Conservation (phyloP, 1,140 invertebrate species). For the Tetramorium simillimum region DNA sequence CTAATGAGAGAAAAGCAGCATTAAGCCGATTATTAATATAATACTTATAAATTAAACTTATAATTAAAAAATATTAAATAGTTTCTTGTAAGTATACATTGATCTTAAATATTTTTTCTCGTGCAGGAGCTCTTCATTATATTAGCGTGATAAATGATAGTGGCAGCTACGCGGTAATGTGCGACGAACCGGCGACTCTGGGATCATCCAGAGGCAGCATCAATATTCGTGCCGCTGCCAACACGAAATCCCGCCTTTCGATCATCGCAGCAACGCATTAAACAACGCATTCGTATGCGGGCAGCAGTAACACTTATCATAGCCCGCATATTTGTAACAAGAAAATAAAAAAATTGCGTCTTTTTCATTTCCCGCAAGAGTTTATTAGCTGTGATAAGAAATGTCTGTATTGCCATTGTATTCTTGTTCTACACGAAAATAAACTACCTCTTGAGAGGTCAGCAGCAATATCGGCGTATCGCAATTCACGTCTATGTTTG, state of each 20-base stretch:
- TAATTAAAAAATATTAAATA: background rate
- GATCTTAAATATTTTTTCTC: constrained; percentile 29
- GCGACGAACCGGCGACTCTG: constrained; percentile 76
- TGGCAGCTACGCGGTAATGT: constrained; percentile 80
- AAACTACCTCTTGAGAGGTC: background rate
- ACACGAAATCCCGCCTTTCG: constrained; percentile 74
- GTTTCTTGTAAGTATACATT: background rate
- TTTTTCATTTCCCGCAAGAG: background rate
- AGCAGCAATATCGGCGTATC: background rate
- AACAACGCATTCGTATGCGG: background rate
- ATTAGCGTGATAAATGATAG: constrained; percentile 75
- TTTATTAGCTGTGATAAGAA: constrained; percentile 22
- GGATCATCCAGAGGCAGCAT: constrained; percentile 76
- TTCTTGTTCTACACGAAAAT: constrained; percentile 21
- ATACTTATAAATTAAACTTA: background rate
- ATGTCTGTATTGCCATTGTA: background rate
- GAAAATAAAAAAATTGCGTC: background rate
- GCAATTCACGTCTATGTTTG: background rate
- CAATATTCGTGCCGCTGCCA: constrained; percentile 76
- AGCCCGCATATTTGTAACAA: background rate
- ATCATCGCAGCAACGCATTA: constrained; percentile 80
- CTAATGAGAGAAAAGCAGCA: no score
- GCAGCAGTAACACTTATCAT: background rate
- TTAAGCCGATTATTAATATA: no score
- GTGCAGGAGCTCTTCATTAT: constrained; percentile 78